Percentiles rank a stretch among this genome's conserved stretches.
phyloP scores from a whole-genome alignment of 2,113 vertebrate genomes.

The Caloenas nicobarica region DNA sequence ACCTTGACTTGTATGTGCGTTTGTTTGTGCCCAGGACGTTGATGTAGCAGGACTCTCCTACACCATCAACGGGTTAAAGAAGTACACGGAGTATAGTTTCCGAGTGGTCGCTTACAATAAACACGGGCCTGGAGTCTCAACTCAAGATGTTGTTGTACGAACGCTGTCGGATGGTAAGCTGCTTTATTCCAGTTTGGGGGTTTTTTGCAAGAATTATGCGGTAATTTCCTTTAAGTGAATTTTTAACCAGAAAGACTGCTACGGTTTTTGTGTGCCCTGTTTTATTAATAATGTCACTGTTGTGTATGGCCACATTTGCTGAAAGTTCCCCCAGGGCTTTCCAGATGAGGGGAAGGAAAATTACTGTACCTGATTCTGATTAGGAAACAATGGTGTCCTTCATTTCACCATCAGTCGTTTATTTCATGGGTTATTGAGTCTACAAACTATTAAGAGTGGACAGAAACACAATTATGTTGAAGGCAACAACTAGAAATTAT shows the following conservation, averaged over 20 bases:
- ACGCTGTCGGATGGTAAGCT: conserved; percentile 91
- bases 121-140: conserved; percentile 94
- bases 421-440: background rate
- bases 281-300: background rate
- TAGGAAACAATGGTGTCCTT: background rate
- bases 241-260: background rate
- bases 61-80: conserved; percentile 87
- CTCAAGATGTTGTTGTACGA: conserved; percentile 84
- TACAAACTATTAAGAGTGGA: background rate
- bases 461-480: background rate
- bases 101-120: conserved; percentile 96
- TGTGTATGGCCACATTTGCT: fast-evolving
- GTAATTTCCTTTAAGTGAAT: background rate
- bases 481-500: background rate
- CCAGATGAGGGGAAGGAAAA: background rate
- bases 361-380: background rate
- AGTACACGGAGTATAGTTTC: conserved; percentile 93
- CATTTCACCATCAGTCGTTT: background rate
- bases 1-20: background rate
- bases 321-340: background rate
- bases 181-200: background rate
- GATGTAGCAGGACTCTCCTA: conserved; percentile 84
- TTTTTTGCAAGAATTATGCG: background rate
- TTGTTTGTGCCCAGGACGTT: conserved; percentile 79
- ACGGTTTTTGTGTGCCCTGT: background rate